Evolutionary conservation across 2,888 invertebrate genomes (phyloP), one percentile per base, ranked within the genome.

Genomic region (Micoletzkya japonica): DNA sequence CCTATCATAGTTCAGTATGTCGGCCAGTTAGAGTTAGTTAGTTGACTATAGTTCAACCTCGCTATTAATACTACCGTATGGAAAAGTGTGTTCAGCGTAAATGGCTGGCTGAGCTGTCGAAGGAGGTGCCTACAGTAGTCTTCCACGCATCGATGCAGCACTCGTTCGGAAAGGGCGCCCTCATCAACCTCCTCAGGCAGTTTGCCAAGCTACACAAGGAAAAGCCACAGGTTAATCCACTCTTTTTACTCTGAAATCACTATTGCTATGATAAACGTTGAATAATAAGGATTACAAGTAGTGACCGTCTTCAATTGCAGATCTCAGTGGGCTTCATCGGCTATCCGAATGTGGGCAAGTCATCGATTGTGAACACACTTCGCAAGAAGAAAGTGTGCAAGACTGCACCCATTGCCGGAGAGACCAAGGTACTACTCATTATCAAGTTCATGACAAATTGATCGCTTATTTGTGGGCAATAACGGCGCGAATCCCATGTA

Each of bases 301-400:
- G 39, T 39, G 17, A 17, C 39, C 10, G 39, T 39, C 7, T 39
- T 10, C 17, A 39, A 10, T 30, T 74, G 39, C 75, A 83, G 88
- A 99, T 99, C 73, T 95, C 95, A 86, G 94, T 99, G 61, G 98
- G 98, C 1, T 92, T 99, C 79, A 95, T 99, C 86, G 98, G 98
- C 0, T 99, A 97, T 87, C 98, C 98, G 2, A 99, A 99, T 88
- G 94, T 94, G 4, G 98, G 98, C 0, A 98, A 99, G 87, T 96
- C 95, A 74, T 97, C 97, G 0, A 91, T 99, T 6, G 97, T 99
- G 76, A 99, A 98, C 87, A 94, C 98, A 0, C 88, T 99, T 70
- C 90, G 94, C 70, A 92, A 93, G 14, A 95, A 96, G 85, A 96
- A 98, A 88, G 98, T 99, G 0, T 99, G 98, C 86, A 98, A 95